These are phyloP conservation scores for Atta cephalotes DNA, from an alignment of 1,140 invertebrate species.

Conservation along the genomic window DNA sequence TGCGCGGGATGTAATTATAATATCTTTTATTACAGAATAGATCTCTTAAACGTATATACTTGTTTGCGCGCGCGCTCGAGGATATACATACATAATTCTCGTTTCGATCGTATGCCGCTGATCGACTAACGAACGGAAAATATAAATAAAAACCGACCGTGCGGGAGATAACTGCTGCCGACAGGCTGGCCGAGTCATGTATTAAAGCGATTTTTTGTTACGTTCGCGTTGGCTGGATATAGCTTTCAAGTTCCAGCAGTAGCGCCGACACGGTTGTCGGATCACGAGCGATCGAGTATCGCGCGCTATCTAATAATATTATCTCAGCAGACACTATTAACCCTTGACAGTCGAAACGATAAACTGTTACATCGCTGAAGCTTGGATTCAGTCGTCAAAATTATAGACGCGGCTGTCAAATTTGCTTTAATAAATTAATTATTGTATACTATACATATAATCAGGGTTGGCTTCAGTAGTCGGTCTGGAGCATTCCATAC, in stretches of 20 bases:
- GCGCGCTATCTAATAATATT: constrained; percentile 17
- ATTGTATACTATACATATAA: too few species aligned
- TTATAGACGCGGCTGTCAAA: background rate
- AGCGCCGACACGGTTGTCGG: constrained; percentile 14
- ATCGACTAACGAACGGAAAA: constrained; percentile 71
- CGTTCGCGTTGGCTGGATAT: constrained; percentile 34
- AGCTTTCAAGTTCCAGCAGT: constrained; percentile 42
- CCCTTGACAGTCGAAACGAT: background rate
- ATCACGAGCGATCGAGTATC: constrained; percentile 34
- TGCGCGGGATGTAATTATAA: background rate
- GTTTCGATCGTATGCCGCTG: constrained; percentile 55
- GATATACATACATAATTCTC: constrained; percentile 45
- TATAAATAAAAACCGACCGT: constrained; percentile 68
- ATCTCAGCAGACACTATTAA: constrained; percentile 12
- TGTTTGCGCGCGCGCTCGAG: background rate
- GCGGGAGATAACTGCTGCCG: constrained; percentile 67
- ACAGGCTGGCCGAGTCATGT: constrained; percentile 62
- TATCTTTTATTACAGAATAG: background rate
- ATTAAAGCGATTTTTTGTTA: constrained; percentile 66
- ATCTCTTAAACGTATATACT: constrained; percentile 1
- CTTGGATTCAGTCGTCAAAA: background rate
- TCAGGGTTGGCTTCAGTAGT: too few species aligned
- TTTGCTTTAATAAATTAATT: background rate
- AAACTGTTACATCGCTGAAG: background rate
- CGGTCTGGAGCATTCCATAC: too few species aligned